Percentiles rank a stretch among this genome's conserved stretches.
phyloP scores from a whole-genome alignment of 2,113 vertebrate species.

The Misgurnus mizolepis region DNA sequence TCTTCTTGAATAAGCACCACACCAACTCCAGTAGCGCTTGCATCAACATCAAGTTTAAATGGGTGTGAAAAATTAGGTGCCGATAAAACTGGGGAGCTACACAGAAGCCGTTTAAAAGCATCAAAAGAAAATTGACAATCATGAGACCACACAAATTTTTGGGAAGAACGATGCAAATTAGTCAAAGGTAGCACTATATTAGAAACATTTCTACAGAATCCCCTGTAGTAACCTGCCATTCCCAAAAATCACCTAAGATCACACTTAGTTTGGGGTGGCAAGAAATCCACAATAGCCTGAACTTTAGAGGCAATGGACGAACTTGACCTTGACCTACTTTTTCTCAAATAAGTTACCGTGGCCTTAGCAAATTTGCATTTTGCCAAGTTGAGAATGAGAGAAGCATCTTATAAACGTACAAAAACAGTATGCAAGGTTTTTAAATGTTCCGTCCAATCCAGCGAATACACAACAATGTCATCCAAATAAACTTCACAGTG shows the following conservation, averaged over 20 bases:
- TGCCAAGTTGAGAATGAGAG: background rate
- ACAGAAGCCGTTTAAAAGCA: background rate
- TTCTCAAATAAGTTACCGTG: background rate
- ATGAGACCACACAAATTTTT: background rate
- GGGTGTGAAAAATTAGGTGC: background rate
- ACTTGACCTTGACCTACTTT: background rate
- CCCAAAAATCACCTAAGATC: background rate
- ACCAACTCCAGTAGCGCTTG: too few relatives aligned
- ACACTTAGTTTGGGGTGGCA: background rate
- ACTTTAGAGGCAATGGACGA: background rate
- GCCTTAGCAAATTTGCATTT: background rate
- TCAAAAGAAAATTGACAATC: constrained; percentile 1
- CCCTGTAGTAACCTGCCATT: background rate
- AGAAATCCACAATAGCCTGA: background rate
- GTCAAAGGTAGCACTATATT: background rate
- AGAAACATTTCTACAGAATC: background rate
- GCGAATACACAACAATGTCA: background rate
- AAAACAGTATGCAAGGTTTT: background rate
- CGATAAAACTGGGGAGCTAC: background rate
- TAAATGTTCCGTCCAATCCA: background rate
- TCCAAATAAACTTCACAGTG: background rate
- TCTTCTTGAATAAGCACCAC: too few relatives aligned
- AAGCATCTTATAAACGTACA: background rate
- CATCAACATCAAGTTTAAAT: background rate
- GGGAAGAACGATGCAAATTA: background rate